These are phyloP conservation scores for Micromys minutus DNA, from an alignment of 2,113 vertebrate species.

Conservation along the genomic window DNA sequence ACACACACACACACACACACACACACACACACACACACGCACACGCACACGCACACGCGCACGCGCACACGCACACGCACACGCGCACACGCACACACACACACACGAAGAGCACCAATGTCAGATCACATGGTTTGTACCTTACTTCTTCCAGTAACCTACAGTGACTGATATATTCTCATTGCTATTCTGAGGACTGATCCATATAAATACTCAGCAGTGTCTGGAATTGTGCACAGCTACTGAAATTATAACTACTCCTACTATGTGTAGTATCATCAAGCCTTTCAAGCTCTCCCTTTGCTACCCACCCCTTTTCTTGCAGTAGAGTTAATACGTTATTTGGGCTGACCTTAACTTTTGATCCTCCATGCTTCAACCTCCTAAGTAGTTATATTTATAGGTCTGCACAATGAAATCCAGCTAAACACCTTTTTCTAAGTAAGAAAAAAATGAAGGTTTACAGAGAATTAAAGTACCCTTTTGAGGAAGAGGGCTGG, in stretches of 20 bases:
- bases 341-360: neutral
- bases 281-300: neutral
- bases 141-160: neutral
- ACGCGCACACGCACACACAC: too few species aligned
- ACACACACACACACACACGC: too few species aligned
- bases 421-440: neutral
- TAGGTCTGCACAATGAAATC: neutral
- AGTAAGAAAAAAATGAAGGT: neutral
- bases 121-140: neutral
- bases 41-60: too few species aligned
- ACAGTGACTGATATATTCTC: neutral
- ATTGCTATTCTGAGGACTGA: neutral
- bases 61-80: too few species aligned
- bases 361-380: neutral
- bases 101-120: too few species aligned
- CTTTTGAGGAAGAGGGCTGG: neutral
- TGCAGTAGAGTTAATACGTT: neutral
- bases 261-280: neutral
- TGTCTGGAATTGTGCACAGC: neutral
- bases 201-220: neutral
- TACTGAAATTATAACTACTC: neutral
- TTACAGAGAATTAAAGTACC: neutral
- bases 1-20: too few species aligned
- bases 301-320: too few species aligned
- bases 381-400: neutral